Conservation (phyloP, 1,140 invertebrate species). For the Magallana gigas region DNA sequence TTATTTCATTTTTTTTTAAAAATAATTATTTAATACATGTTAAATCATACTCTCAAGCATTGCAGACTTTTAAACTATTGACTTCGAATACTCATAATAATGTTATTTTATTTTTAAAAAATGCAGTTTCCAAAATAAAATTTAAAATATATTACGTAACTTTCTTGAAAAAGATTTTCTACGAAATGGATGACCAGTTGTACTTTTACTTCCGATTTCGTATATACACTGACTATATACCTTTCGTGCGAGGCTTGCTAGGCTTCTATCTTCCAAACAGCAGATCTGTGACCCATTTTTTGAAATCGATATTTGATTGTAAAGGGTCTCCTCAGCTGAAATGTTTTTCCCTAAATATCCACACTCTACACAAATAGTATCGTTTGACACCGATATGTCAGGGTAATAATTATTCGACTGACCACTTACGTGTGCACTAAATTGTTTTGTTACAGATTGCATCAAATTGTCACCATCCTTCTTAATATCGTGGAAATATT, state of each 20-base stretch:
- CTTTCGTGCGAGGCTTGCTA: background rate
- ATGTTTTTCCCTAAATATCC: slow-evolving; percentile 2
- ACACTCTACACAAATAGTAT: background rate
- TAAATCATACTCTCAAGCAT: background rate
- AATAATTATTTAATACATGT: background rate
- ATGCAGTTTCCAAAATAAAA: background rate
- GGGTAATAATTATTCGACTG: background rate
- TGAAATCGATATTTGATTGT: background rate
- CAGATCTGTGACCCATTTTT: background rate
- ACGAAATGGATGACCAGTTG: background rate
- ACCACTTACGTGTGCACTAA: too few relatives aligned
- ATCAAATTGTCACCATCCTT: background rate
- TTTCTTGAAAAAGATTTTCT: too few relatives aligned
- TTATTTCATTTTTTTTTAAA: too few relatives aligned
- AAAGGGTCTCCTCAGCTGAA: background rate
- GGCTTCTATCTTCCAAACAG: background rate
- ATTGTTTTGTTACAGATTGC: background rate
- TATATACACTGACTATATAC: background rate
- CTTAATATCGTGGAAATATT: background rate
- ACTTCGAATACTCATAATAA: background rate
- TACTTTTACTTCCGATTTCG: background rate
- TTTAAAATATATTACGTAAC: background rate
- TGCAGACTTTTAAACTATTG: background rate
- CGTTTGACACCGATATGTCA: background rate
- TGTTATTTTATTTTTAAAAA: background rate